Evolutionary conservation across 2,113 vertebrate genomes (phyloP).

Genomic region (Muscicapa adusta): DNA sequence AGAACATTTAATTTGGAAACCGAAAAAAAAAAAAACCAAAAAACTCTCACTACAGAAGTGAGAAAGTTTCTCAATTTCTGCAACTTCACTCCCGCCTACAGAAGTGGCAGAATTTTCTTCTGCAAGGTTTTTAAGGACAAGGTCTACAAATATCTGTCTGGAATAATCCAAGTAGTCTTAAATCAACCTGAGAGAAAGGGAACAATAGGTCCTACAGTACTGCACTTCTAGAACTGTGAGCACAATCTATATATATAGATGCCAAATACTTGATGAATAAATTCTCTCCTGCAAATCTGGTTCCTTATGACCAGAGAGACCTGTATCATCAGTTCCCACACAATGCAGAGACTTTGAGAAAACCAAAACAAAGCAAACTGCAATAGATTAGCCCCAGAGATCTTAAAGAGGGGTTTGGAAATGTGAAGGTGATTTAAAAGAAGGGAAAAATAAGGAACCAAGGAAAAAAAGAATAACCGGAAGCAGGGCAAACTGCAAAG

Average conservation of each 20-base stretch:
- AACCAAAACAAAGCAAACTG: not conserved
- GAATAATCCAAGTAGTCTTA: not conserved
- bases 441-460: accelerated
- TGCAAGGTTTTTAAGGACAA: constrained; percentile 31
- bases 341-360: not conserved
- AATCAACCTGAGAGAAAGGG: not conserved
- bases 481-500: not conserved
- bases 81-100: constrained; percentile 27
- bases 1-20: constrained; percentile 13
- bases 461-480: not conserved
- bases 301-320: not conserved
- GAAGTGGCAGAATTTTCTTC: not conserved
- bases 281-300: not conserved
- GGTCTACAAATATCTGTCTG: constrained; percentile 5
- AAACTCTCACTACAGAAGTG: not conserved
- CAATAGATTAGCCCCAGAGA: not conserved
- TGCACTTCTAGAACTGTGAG: not conserved
- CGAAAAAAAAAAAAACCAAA: not conserved
- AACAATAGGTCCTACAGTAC: not conserved
- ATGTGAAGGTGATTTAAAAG: not conserved
- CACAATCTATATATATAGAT: not conserved
- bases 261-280: not conserved
- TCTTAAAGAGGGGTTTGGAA: not conserved
- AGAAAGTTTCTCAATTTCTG: constrained; percentile 40
- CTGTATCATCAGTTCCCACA: not conserved